These are phyloP conservation scores for Girardinichthys multiradiatus DNA, from an alignment of 2,113 vertebrate species.

Conservation along the genomic window DNA sequence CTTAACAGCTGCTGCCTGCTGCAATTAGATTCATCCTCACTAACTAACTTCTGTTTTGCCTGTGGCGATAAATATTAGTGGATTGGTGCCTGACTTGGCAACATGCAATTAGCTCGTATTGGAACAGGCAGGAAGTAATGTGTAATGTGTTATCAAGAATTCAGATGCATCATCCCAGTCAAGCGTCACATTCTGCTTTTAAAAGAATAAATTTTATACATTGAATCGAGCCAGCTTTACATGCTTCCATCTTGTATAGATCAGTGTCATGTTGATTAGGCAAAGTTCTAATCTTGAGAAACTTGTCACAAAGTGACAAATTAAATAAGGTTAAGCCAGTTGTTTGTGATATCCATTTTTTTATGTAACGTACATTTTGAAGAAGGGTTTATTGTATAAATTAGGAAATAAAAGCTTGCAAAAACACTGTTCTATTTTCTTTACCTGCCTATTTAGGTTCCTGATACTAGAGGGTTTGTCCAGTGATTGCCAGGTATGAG, in stretches of 20 bases:
- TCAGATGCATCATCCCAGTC: constrained; percentile 39
- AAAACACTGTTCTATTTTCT: too few species aligned
- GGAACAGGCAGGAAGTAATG: constrained; percentile 56
- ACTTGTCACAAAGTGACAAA: constrained; percentile 75
- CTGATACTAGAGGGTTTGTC: too few species aligned
- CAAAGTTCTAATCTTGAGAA: constrained; percentile 65
- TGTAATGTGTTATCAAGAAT: constrained; percentile 34
- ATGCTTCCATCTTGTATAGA: constrained; percentile 51
- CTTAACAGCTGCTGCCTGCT: constrained; percentile 71
- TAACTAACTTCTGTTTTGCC: constrained; percentile 65
- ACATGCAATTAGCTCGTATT: constrained; percentile 68
- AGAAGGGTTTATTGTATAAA: not conserved
- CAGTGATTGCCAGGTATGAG: too few species aligned
- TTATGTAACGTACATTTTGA: constrained; percentile 15
- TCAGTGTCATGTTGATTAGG: constrained; percentile 74
- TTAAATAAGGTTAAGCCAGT: constrained; percentile 49
- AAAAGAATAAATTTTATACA: constrained; percentile 28
- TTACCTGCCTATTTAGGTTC: too few species aligned
- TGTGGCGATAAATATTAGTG: constrained; percentile 66
- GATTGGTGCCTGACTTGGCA: constrained; percentile 61
- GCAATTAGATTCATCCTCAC: constrained; percentile 64
- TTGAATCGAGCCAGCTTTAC: constrained; percentile 26
- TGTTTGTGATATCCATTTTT: constrained; percentile 36
- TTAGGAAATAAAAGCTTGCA: too few species aligned
- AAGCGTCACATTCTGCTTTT: constrained; percentile 22